Evolutionary conservation across 2,113 vertebrate genomes (phyloP), one percentile per base, ranked within the genome.

Genomic region (Tauraco erythrolophus): DNA sequence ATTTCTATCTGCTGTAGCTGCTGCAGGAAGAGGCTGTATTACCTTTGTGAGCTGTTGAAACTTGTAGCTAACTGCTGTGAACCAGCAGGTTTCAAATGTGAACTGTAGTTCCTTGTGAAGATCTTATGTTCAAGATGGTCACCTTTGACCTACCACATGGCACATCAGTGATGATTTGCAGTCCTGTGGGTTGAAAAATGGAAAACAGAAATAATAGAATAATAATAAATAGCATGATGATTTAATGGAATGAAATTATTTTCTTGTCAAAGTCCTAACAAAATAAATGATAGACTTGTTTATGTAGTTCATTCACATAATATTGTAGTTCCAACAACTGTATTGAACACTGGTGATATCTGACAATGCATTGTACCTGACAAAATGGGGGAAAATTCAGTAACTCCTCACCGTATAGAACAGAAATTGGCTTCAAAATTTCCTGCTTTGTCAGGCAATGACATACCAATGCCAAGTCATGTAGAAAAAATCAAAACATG

Each of bases 41-140:
- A 84, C 65, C 35, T 96, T 78, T 92, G 65, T 93, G 88, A 96
- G 87, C 92, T 93, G 79, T 4, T 16, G 85, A 89, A 79, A 87
- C 64, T 89, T 57, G 78, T 60, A 96, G 71, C 74, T 92, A 19
- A 90, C 83, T 94, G 95, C 94, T 93, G 84, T 79, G 78, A 97
- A 87, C 57, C 93, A 97, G 92, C 94, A 86, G 92, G 88, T 81
- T 86, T 90, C 92, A 94, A 95, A 89, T 41, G 46, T n/a, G 43
- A 96, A 54, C 46, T 69, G 50, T 23, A 69, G 76, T 43, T 88
- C 86, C 74, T 93, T 53, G 58, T 39, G 50, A 78, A 66, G 54
- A 88, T 87, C 72, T 51, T 64, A 7, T 46, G 76, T 41, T 78
- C 79, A 88, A 89, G 77, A 91, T 54, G 54, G 80, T 64, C 69